A percentile compares a stretch with the other conserved stretches of the same genome.
These are phyloP conservation scores for Xenops minutus DNA, from an alignment of 2,797 vertebrate genomes.

Conservation along the genomic window DNA sequence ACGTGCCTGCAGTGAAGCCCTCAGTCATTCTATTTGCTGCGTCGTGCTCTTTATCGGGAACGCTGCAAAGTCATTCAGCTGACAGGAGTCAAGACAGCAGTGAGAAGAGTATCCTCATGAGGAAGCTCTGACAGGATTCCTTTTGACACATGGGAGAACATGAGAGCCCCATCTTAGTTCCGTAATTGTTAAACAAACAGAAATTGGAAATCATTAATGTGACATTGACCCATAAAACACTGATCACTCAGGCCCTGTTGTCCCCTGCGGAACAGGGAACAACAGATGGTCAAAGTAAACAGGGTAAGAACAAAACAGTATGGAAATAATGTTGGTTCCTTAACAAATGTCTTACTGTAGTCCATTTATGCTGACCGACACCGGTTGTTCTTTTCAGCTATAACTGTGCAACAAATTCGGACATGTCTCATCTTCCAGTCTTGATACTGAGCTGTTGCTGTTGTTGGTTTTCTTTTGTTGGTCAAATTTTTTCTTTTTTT, in stretches of 20 bases:
- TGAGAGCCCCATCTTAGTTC: conserved; percentile 41
- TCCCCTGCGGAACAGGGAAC: conserved; percentile 30
- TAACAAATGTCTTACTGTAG: conserved; percentile 51
- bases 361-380: conserved; percentile 31
- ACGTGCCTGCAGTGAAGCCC: background rate
- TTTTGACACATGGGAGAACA: conserved; percentile 27
- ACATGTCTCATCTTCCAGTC: conserved; percentile 37
- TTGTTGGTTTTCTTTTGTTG: conserved; percentile 26
- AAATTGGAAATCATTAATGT: conserved; percentile 58
- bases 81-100: conserved; percentile 58
- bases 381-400: background rate
- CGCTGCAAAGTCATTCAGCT: background rate
- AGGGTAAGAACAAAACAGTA: conserved; percentile 2
- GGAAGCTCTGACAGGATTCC: conserved; percentile 53
- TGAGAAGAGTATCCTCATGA: conserved; percentile 35
- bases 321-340: conserved; percentile 17
- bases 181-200: conserved; percentile 65
- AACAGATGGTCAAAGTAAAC: conserved; percentile 25
- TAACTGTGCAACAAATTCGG: conserved; percentile 27
- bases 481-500: background rate
- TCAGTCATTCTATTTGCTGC: fast-evolving
- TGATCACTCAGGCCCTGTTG: conserved; percentile 8
- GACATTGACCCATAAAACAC: conserved; percentile 36
- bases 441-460: conserved; percentile 34
- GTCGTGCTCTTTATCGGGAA: background rate